A percentile compares a stretch with the other conserved stretches of the same genome.
Evolutionary conservation across 1,140 invertebrate genomes (phyloP).

Genomic region (Bombus cullumanus): DNA sequence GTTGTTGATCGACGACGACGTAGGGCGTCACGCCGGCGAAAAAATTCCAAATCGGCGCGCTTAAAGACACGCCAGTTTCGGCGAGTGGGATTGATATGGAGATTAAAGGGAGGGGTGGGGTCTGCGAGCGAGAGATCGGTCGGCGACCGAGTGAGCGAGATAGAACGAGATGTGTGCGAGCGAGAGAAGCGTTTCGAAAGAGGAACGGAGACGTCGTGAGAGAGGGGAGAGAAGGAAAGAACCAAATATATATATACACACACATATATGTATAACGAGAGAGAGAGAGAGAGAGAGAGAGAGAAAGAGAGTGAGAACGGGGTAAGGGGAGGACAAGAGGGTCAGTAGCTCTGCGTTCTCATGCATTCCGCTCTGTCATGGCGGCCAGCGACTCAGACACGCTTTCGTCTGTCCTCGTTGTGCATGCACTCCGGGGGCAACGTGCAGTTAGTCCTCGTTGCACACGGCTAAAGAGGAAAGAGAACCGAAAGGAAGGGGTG

Average conservation of each 20-base stretch:
- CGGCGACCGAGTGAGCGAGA: conserved; percentile 18
- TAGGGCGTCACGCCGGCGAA: conserved; percentile 5
- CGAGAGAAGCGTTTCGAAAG: conserved; percentile 14
- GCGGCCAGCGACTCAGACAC: conserved; percentile 76
- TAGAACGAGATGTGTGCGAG: background rate
- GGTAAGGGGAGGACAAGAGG: conserved; percentile 59
- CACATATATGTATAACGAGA: background rate
- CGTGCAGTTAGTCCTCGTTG: conserved; percentile 59
- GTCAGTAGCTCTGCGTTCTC: conserved; percentile 81
- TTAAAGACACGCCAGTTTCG: conserved; percentile 63
- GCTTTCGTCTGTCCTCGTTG: conserved; percentile 68
- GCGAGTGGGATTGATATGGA: conserved; percentile 72
- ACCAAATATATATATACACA: background rate
- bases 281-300: conserved; percentile 1
- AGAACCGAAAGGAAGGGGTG: background rate
- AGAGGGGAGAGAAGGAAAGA: conserved; percentile 27
- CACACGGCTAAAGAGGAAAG: conserved; percentile 41
- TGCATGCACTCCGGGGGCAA: conserved; percentile 58
- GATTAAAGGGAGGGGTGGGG: conserved; percentile 58
- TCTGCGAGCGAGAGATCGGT: background rate
- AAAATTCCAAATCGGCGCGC: conserved; percentile 63
- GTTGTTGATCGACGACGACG: conserved; percentile 4
- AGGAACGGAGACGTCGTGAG: background rate
- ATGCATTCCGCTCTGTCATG: conserved; percentile 82
- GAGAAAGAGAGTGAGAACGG: conserved; percentile 32